Conservation (phyloP, 2,113 vertebrate species). For the Pedionomus torquatus region DNA sequence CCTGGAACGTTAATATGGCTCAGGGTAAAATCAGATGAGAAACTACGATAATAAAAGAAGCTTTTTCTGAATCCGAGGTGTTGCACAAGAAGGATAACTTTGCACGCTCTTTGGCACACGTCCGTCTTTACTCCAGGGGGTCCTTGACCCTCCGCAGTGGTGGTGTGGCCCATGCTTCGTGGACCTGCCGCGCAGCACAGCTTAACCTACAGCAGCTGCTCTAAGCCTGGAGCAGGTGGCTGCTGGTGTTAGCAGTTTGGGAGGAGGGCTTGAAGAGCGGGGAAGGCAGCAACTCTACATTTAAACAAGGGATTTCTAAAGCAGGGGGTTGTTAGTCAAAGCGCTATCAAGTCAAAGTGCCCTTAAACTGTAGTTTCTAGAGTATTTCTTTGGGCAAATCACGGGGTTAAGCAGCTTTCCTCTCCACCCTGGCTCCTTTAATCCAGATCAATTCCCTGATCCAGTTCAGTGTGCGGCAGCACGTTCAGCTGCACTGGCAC, state of each 20-base stretch:
- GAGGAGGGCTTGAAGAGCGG: not conserved
- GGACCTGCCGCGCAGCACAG: not conserved
- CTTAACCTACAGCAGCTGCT: slow-evolving; percentile 20
- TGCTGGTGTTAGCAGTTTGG: not conserved
- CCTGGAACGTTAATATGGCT: not conserved
- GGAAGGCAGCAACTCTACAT: not conserved
- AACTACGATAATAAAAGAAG: not conserved
- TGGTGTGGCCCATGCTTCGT: accelerated
- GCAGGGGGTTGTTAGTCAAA: not conserved
- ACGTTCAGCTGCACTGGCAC: not conserved
- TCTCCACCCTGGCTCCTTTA: slow-evolving; percentile 30
- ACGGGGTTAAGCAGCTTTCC: slow-evolving; percentile 26
- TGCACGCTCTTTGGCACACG: not conserved
- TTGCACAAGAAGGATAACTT: not conserved
- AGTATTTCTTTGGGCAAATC: slow-evolving; percentile 31
- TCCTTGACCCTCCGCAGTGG: not conserved
- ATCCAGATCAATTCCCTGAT: slow-evolving; percentile 47
- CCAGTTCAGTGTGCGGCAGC: slow-evolving; percentile 17
- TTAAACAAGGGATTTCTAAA: not conserved
- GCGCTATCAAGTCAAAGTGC: not conserved
- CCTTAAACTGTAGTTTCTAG: slow-evolving; percentile 46
- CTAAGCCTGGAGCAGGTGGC: not conserved
- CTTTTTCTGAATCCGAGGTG: not conserved
- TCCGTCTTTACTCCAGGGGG: not conserved
- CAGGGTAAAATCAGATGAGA: not conserved